phyloP scores from a whole-genome alignment of 1,140 invertebrate species.

The Drosophila elegans region DNA sequence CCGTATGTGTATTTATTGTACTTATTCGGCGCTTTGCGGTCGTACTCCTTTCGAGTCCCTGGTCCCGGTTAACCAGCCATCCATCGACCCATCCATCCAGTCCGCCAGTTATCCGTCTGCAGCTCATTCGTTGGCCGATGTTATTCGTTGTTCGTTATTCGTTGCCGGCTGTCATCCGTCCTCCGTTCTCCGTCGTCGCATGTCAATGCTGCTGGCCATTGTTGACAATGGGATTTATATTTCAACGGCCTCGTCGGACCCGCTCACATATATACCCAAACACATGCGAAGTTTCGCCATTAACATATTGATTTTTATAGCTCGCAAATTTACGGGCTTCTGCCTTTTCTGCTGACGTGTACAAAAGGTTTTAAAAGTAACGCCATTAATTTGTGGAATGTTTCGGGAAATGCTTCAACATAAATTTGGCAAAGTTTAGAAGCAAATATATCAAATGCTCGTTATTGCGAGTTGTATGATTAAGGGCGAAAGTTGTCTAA shows the following conservation, averaged over 20 bases:
- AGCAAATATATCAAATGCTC: conserved; percentile 41
- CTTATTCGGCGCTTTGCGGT: conserved; percentile 68
- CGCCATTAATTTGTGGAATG: conserved; percentile 75
- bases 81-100: conserved; percentile 16
- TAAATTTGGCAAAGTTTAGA: conserved; percentile 44
- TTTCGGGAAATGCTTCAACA: conserved; percentile 56
- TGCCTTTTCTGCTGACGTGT: conserved; percentile 57
- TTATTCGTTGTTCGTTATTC: conserved; percentile 5
- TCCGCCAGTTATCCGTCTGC: conserved; percentile 24
- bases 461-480: conserved; percentile 11
- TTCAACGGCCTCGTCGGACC: conserved; percentile 69
- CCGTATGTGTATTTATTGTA: conserved; percentile 76
- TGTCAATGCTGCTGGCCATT: conserved; percentile 81
- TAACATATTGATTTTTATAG: conserved; percentile 83
- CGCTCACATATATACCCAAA: neutral
- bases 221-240: conserved; percentile 81
- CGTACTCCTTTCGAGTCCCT: conserved; percentile 12
- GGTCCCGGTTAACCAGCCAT: conserved; percentile 3
- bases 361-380: conserved; percentile 77
- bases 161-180: conserved; percentile 22
- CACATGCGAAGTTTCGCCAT: conserved; percentile 59
- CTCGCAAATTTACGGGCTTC: conserved; percentile 74
- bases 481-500: conserved; percentile 32
- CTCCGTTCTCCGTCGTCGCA: conserved; percentile 54
- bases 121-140: conserved; percentile 5